A percentile compares a stretch with the other conserved stretches of the same genome.
These are phyloP conservation scores for Entosphenus tridentatus DNA, from an alignment of 2,113 vertebrate species.

Conservation along the genomic window DNA sequence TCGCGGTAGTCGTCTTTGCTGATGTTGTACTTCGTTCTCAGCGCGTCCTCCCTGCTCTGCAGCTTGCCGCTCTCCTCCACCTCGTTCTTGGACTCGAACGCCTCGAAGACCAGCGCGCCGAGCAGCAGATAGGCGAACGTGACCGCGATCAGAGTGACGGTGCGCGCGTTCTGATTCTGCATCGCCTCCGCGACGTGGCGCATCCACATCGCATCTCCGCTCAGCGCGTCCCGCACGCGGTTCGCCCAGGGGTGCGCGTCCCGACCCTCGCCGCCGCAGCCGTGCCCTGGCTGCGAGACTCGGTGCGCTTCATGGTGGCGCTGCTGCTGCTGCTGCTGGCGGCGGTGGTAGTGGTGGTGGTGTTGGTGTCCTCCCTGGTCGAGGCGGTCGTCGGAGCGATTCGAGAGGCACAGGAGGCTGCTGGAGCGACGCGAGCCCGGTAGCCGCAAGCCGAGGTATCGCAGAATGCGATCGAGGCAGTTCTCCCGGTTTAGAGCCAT, in stretches of 20 bases:
- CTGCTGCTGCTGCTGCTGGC: too few relatives aligned
- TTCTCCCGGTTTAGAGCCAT: too few relatives aligned
- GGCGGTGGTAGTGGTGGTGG: too few relatives aligned
- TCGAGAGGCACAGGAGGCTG: slow-evolving; percentile 1
- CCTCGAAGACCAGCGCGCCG: slow-evolving; percentile 75
- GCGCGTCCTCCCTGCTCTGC: slow-evolving; percentile 27
- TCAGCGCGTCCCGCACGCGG: background rate
- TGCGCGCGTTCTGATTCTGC: slow-evolving; percentile 86
- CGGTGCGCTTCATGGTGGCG: too few relatives aligned
- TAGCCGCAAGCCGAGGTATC: too few relatives aligned
- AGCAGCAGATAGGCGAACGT: slow-evolving; percentile 84
- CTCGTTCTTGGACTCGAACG: slow-evolving; percentile 52
- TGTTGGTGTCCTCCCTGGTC: too few relatives aligned
- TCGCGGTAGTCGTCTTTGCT: slow-evolving; percentile 34
- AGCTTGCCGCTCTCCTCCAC: slow-evolving; percentile 28
- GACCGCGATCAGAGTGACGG: slow-evolving; percentile 65
- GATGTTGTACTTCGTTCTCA: slow-evolving; percentile 54
- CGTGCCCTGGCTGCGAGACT: too few relatives aligned
- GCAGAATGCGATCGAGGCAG: too few relatives aligned
- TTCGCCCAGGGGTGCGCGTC: background rate
- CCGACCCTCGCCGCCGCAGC: background rate
- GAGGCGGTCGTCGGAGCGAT: too few relatives aligned
- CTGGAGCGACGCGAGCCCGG: background rate
- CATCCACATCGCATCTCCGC: slow-evolving; percentile 3
- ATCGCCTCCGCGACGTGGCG: slow-evolving; percentile 31